Conservation (phyloP, 2,888 invertebrate genomes). For the Artemia sinica region DNA sequence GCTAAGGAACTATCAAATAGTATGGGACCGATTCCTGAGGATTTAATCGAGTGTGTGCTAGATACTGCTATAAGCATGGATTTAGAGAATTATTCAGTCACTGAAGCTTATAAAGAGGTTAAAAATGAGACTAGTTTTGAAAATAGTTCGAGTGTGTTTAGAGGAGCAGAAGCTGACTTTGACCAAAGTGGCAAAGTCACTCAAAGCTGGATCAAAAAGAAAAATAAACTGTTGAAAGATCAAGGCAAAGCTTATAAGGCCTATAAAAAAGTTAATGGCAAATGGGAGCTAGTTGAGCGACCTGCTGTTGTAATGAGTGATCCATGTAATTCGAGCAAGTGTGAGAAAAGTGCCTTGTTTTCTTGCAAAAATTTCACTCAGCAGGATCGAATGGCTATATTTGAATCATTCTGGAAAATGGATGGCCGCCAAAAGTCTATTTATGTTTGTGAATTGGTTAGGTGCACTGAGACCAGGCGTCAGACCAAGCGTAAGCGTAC, state of each 20-base stretch:
- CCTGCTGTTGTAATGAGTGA: neutral
- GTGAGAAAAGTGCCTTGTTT: neutral
- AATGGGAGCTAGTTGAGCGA: neutral
- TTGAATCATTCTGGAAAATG: slow-evolving; percentile 7
- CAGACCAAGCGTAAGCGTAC: no score
- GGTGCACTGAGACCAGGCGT: no score
- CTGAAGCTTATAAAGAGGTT: no score
- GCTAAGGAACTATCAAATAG: no score
- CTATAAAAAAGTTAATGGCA: neutral
- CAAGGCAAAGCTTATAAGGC: neutral
- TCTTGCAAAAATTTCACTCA: neutral
- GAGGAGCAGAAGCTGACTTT: no score
- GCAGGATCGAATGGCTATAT: neutral
- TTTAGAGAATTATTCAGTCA: no score
- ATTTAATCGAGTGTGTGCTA: no score
- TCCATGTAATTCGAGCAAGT: slow-evolving; percentile 6
- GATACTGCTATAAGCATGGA: no score
- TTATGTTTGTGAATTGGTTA: neutral
- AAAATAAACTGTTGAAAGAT: neutral
- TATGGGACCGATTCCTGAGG: no score
- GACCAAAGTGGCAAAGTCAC: neutral
- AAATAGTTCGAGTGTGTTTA: no score
- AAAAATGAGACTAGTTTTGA: no score
- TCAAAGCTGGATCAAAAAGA: neutral
- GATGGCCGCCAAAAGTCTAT: slow-evolving; percentile 4